Base-by-base conservation (phyloP, 2,113 vertebrate species). In the Lasiurus borealis region DNA sequence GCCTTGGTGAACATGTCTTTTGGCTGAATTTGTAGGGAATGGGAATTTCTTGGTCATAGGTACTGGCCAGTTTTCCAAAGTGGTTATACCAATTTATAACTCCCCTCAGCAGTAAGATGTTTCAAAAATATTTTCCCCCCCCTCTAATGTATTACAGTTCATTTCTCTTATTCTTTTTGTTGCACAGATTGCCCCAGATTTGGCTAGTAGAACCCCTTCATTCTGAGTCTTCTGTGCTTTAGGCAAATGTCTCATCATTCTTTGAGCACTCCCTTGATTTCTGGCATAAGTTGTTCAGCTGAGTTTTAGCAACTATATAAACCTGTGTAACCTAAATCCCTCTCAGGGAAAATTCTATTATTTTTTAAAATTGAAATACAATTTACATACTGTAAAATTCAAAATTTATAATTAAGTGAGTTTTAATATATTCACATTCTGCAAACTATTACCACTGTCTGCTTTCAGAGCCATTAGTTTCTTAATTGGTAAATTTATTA, bases 401-500 rank as follows among this genome's bases (percentile, higher is more conserved):
- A 68, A 81, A 82, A 27, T 85, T 10, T 89, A 36, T 3, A 88
- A 14, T 66, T 91, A 23, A 46, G 8, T 93, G 57, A 15, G 2
- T 88, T 86, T 95, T 88, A 73, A 27, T 85, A 21, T 52, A 75
- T 75, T 93, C 50, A 48, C 34, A 72, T 88, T 75, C 16, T 81
- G 0, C 25, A 31, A 13, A 16, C 46, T 15, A 73, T 84, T 71
- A 84, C 8, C 12, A 16, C 23, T 82, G 3, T 90, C 13, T 88
- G 29, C 46, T 93, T 88, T 72, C 54, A 85, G 54, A 87, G 73
- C 64, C 10, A n/a, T 72, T 54, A 10, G 8, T 40, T 4, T 93
- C 92, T 90, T 94, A 85, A 82, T 50, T 92, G 90, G 78, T 78
- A n/a, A 76, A 72, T 40, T 91, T 93, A 34, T 85, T 85, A 81